These are phyloP conservation scores for Drosophila formosana DNA, from an alignment of 2,888 invertebrate genomes.

Conservation along the genomic window DNA sequence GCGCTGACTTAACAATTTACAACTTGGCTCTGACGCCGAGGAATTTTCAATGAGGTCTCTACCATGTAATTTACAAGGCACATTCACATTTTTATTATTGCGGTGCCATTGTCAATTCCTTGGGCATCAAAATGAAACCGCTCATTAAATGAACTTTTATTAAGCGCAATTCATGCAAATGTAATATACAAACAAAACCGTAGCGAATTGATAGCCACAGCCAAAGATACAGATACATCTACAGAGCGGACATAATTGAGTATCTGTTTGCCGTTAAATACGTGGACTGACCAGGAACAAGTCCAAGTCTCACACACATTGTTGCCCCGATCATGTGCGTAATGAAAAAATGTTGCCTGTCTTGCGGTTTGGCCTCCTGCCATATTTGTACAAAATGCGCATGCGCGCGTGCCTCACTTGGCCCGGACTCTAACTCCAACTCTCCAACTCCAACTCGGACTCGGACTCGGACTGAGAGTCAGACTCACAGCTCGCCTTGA, in stretches of 20 bases:
- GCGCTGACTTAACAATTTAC: slow-evolving; percentile 26
- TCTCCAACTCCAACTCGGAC: background rate
- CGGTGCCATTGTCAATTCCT: slow-evolving; percentile 22
- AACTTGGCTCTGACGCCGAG: slow-evolving; percentile 25
- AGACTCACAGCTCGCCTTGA: slow-evolving; percentile 32
- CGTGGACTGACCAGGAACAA: slow-evolving; percentile 38
- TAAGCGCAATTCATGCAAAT: slow-evolving; percentile 52
- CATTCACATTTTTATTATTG: slow-evolving; percentile 37
- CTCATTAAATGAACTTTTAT: slow-evolving; percentile 46
- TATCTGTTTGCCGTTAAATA: slow-evolving; percentile 47
- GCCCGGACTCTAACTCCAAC: slow-evolving; percentile 34
- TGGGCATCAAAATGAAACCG: slow-evolving; percentile 28
- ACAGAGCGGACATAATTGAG: slow-evolving; percentile 47
- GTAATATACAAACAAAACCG: slow-evolving; percentile 16
- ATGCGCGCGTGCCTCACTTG: slow-evolving; percentile 69
- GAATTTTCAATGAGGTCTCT: slow-evolving; percentile 42
- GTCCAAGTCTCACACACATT: slow-evolving; percentile 36
- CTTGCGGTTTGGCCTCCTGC: slow-evolving; percentile 55
- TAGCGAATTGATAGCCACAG: slow-evolving; percentile 4
- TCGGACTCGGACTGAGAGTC: slow-evolving; percentile 29
- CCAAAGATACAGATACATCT: slow-evolving; percentile 19
- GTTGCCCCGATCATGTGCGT: slow-evolving; percentile 43
- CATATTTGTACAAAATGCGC: slow-evolving; percentile 64
- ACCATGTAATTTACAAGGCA: slow-evolving; percentile 38
- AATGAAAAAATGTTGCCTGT: slow-evolving; percentile 45